Evolutionary conservation across 2,113 vertebrate genomes (phyloP), one percentile per base, ranked within the genome.

Genomic region (Acanthisitta chloris): DNA sequence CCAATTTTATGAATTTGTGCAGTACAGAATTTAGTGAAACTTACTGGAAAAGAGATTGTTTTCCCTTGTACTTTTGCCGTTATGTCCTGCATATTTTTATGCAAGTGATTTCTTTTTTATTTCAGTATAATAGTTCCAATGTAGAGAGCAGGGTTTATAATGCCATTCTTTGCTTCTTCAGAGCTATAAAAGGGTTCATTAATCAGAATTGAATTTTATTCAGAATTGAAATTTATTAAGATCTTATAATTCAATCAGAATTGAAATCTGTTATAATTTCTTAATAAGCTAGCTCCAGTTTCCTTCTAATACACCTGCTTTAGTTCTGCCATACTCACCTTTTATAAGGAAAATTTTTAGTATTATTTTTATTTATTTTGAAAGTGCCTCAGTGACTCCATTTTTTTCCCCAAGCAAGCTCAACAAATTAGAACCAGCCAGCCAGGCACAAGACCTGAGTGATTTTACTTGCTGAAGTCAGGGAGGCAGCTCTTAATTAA

Each of bases 351-450:
- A 57, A 65, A 8, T 36, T 54, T 57, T n/a, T 9, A 23, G 11
- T 29, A 10, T 65, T 86, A 19, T 82, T 51, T 69, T 25, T 25
- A 33, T 73, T 74, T 38, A 2, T 38, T 67, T 72, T 58, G 28
- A 1, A 78, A 66, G 4, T 40, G 4, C 14, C 31, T 80, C 24
- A 12, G 5, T 64, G 49, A 14, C 25, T 1, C 0, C 4, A 14
- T 51, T 61, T 79, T 78, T 51, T 62, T 18, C 1, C 10, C n/a
- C 10, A 38, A 25, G 49, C 9, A 69, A 69, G 5, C 31, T 77
- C 19, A 52, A 36, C 19, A 52, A 57, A 12, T 52, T 40, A 16
- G 5, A 82, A 4, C 36, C 33, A 66, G 5, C 6, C 38, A 71
- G 17, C 23, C 57, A 51, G 20, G 17, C n/a, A 77, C 67, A 92